Evolutionary conservation across 2,113 vertebrate genomes (phyloP), one percentile per base, ranked within the genome.

Genomic region (Cheilinus undulatus): DNA sequence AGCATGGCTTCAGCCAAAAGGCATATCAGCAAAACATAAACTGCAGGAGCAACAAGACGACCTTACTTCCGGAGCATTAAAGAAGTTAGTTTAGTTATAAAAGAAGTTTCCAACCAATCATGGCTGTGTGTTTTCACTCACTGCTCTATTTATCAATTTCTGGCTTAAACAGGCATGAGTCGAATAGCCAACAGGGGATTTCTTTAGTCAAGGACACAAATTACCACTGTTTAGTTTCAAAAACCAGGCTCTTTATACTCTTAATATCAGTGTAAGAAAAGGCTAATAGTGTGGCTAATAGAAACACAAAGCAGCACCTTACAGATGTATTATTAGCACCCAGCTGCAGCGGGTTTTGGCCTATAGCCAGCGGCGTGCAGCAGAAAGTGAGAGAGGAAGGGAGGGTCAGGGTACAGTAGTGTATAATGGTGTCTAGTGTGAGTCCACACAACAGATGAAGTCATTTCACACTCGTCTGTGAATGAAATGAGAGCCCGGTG

Each of bases 391-490:
- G 78, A 54, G 79, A 75, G 67, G 59, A 63, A 74, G 62, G 82
- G 71, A 75, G 79, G 81, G 83, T 76, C 69, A 75, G 68, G 69
- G 57, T 64, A 80, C 84, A 82, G 82, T 83, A 51, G 75, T 83
- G 81, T 78, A 86, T 86, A 87, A 88, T 86, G 64, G 86, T 75
- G 86, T 84, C 73, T 87, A 83, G 86, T 88, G 80, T 83, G 86
- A 80, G 85, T 71, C 78, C 78, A 84, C 75, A 86, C 73, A 86
- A 86, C 84, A 86, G 89, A 91, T 88, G 86, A 90, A 91, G 91
- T 89, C 86, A 92, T 91, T 91, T 91, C 91, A 92, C 89, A 91
- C 89, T 90, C 78, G 80, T 82, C 87, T 90, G 77, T 85, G 88
- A 88, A 87, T 86, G 82, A 90, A 92, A 91, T 88, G 89, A 83